These are phyloP conservation scores for Grantiella picta DNA, from an alignment of 2,113 vertebrate genomes.

Conservation along the genomic window DNA sequence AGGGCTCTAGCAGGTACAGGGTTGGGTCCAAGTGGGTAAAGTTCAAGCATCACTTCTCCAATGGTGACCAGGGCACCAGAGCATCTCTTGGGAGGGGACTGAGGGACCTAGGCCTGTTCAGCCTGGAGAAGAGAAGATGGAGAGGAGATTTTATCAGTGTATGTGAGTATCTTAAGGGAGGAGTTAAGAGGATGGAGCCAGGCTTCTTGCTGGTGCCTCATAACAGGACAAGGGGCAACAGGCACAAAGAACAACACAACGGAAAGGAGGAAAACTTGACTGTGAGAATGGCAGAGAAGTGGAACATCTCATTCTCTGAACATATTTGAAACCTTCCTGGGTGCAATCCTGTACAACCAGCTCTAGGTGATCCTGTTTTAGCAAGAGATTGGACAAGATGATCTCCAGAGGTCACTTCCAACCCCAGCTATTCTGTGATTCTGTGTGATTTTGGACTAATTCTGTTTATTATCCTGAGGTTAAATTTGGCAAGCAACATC, in stretches of 20 bases:
- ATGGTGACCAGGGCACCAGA: neutral
- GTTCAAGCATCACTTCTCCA: neutral
- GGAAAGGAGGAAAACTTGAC: neutral
- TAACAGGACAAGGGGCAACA: neutral
- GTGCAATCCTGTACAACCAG: neutral
- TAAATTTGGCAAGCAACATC: neutral
- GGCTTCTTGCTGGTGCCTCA: neutral
- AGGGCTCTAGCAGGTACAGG: neutral
- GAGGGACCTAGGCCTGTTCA: neutral
- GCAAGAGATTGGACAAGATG: neutral
- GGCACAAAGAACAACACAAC: neutral
- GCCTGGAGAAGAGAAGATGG: neutral
- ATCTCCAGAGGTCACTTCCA: neutral
- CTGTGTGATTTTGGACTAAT: neutral
- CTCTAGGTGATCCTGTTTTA: neutral
- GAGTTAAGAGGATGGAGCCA: neutral
- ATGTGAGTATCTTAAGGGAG: neutral
- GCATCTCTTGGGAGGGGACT: neutral
- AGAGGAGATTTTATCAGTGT: neutral
- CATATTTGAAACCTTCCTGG: neutral
- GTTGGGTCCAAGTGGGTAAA: neutral
- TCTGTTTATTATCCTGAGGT: neutral
- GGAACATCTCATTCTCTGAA: neutral
- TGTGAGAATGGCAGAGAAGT: neutral
- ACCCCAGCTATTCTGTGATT: neutral